A percentile compares a stretch with the other conserved stretches of the same genome.
These are phyloP conservation scores for Leptinotarsa defecta DNA, from an alignment of 1,140 invertebrate genomes.

Conservation along the genomic window DNA sequence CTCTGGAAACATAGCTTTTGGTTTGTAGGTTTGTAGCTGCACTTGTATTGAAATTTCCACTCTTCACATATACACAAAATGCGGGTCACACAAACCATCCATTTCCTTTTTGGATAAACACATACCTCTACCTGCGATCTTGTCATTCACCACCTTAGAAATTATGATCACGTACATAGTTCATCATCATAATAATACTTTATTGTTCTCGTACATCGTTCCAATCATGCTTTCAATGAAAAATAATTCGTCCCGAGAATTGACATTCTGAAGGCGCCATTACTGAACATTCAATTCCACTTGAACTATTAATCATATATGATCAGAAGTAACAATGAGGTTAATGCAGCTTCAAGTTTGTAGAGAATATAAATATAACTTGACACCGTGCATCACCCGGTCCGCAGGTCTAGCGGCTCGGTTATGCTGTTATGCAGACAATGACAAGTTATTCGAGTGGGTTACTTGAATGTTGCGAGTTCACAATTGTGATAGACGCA, in stretches of 20 bases:
- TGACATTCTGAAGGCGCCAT: constrained; percentile 7
- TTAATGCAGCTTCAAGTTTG: not conserved
- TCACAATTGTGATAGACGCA: too few relatives aligned
- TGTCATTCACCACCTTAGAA: too few relatives aligned
- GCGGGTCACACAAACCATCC: too few relatives aligned
- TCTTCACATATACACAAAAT: too few relatives aligned
- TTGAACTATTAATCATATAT: constrained; percentile 7
- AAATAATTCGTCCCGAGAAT: constrained; percentile 2
- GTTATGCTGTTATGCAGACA: not conserved
- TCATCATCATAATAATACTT: not conserved
- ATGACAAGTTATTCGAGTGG: constrained; percentile 6
- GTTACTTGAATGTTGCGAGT: not conserved
- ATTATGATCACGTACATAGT: not conserved
- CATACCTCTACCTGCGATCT: too few relatives aligned
- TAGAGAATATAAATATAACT: constrained; percentile 1
- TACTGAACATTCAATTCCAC: constrained; percentile 1
- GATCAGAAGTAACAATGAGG: constrained; percentile 5
- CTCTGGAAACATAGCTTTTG: too few relatives aligned
- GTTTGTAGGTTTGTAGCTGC: too few relatives aligned
- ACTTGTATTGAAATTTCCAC: too few relatives aligned
- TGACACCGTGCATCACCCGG: not conserved
- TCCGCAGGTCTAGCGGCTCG: not conserved
- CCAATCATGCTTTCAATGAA: constrained; percentile 8
- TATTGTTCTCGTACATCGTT: not conserved
- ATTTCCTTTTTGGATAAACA: too few relatives aligned